phyloP scores from a whole-genome alignment of 2,113 vertebrate species.

The Lagopus leucura region DNA sequence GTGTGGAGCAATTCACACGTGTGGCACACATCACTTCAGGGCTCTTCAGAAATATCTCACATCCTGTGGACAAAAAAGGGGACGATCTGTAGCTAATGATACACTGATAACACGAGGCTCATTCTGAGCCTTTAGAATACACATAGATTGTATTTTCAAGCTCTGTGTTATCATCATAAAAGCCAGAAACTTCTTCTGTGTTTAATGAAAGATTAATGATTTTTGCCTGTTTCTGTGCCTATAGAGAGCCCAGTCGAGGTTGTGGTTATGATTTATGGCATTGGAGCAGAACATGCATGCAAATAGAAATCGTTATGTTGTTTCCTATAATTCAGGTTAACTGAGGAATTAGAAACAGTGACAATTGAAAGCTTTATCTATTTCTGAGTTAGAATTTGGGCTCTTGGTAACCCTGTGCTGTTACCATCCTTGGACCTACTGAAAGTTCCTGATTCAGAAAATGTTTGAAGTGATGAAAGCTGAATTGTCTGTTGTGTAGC shows the following conservation, averaged over 20 bases:
- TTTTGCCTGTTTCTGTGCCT: neutral
- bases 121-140: neutral
- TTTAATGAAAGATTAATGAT: neutral
- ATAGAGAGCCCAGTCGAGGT: neutral
- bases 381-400: neutral
- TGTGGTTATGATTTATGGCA: neutral
- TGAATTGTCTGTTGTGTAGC: neutral
- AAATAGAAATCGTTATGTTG: neutral
- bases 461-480: neutral
- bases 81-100: neutral
- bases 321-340: neutral
- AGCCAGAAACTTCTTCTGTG: neutral
- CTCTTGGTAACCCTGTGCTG: neutral
- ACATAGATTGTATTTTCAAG: neutral
- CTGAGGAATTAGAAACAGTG: neutral
- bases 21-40: neutral
- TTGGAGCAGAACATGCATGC: neutral
- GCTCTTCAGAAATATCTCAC: neutral
- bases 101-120: neutral
- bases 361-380: neutral
- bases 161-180: neutral
- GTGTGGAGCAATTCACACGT: neutral
- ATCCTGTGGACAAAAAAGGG: neutral
- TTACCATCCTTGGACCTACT: neutral
- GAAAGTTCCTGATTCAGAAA: neutral